A percentile compares a stretch with the other conserved stretches of the same genome.
Evolutionary conservation across 2,888 invertebrate species (phyloP).

Genomic region (Sphaerophoria taeniata): DNA sequence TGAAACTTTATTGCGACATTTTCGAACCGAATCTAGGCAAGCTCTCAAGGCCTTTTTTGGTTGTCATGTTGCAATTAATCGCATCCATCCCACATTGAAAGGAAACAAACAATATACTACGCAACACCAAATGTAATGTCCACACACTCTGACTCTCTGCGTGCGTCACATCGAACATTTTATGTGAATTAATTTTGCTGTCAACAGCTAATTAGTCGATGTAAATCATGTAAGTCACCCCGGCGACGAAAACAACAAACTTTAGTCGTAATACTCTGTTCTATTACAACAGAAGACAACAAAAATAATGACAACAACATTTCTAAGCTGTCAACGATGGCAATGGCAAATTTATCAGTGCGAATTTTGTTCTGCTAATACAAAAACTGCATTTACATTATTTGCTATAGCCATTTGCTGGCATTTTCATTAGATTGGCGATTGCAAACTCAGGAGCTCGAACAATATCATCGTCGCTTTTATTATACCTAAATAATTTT

Average conservation of each 20-base stretch:
- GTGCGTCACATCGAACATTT: slow-evolving; percentile 62
- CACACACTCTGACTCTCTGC: not conserved
- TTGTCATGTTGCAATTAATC: slow-evolving; percentile 48
- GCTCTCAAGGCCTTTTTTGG: slow-evolving; percentile 43
- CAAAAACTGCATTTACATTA: slow-evolving; percentile 25
- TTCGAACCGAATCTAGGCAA: not conserved
- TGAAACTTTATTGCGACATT: not conserved
- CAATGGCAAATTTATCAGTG: slow-evolving; percentile 38
- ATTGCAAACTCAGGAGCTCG: slow-evolving; percentile 26
- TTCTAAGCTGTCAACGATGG: not conserved
- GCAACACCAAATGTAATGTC: slow-evolving; percentile 37
- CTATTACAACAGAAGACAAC: slow-evolving; percentile 18
- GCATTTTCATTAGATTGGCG: not conserved
- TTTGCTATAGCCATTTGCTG: not conserved
- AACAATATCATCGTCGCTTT: slow-evolving; percentile 43
- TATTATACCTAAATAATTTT: slow-evolving; percentile 13
- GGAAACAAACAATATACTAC: slow-evolving; percentile 18
- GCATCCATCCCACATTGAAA: slow-evolving; percentile 54
- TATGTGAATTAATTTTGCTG: slow-evolving; percentile 67
- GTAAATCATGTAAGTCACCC: slow-evolving; percentile 73
- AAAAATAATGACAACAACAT: slow-evolving; percentile 23
- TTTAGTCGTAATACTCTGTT: not conserved
- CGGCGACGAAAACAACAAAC: slow-evolving; percentile 28
- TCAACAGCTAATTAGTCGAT: slow-evolving; percentile 73
- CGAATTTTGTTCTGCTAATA: slow-evolving; percentile 18